Percentiles rank a stretch among this genome's conserved stretches.
phyloP scores from a whole-genome alignment of 30 jellyfish, hydroid and myxozoan genomes.

The Turritopsis rubra region DNA sequence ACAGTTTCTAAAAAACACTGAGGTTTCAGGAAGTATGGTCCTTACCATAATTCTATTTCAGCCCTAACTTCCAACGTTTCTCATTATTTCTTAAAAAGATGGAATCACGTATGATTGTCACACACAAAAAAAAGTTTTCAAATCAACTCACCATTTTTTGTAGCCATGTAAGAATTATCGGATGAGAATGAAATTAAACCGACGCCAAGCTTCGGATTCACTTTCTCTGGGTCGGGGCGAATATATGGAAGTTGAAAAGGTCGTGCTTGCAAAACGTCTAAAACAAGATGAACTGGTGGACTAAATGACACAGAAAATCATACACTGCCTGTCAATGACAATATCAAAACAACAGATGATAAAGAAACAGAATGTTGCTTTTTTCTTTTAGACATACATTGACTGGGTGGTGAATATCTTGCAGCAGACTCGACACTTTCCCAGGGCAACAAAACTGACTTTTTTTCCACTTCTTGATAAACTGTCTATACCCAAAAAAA shows the following conservation, averaged over 20 bases:
- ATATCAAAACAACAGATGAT: no score
- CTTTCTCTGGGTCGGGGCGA: constrained; percentile 88
- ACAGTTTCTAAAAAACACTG: no score
- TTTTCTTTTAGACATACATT: constrained; percentile 41
- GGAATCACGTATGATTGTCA: not conserved
- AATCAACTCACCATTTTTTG: constrained; percentile 66
- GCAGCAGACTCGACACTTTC: constrained; percentile 54
- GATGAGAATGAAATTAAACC: constrained; percentile 62
- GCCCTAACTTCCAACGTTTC: no score
- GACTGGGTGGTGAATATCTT: constrained; percentile 73
- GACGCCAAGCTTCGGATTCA: constrained; percentile 91
- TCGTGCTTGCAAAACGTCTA: constrained; percentile 58
- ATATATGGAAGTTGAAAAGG: constrained; percentile 78
- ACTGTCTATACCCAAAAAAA: constrained; percentile 36
- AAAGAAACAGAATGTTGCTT: not conserved
- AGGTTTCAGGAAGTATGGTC: no score
- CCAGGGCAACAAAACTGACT: constrained; percentile 88
- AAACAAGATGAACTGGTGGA: not conserved
- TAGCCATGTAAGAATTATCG: constrained; percentile 67
- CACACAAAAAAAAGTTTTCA: not conserved
- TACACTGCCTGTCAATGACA: no score
- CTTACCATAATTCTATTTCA: no score
- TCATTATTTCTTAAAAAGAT: no score
- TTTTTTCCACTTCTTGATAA: constrained; percentile 65
- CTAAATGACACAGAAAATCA: not conserved